Evolutionary conservation across 2,113 vertebrate genomes (phyloP).

Genomic region (Falcunculus frontatus): DNA sequence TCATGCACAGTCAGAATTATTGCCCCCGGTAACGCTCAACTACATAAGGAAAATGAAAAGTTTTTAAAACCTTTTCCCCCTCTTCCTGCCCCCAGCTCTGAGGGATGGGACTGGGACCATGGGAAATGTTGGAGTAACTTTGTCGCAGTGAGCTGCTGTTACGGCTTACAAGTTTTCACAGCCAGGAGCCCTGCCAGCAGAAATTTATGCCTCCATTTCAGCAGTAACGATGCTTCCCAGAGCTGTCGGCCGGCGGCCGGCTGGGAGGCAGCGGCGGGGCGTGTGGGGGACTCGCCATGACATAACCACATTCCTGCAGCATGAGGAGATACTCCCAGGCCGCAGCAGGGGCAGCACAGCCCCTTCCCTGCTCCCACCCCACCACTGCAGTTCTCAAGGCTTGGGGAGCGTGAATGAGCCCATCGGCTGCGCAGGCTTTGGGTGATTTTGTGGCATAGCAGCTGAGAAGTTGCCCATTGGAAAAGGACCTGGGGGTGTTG

Average conservation of each 20-base stretch:
- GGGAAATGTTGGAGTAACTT: background rate
- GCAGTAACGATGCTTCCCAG: background rate
- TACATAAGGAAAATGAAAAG: background rate
- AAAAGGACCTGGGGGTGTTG: background rate
- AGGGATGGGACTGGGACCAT: background rate
- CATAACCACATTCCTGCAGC: constrained; percentile 47
- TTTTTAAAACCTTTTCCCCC: background rate
- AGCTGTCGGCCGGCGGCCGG: background rate
- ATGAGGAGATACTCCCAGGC: constrained; percentile 49
- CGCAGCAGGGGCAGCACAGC: constrained; percentile 19
- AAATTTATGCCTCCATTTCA: background rate
- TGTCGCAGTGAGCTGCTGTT: background rate
- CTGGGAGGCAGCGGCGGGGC: constrained; percentile 46
- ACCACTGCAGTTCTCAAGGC: background rate
- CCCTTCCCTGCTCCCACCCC: constrained; percentile 1
- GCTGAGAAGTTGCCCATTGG: background rate
- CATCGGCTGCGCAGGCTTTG: fast-evolving
- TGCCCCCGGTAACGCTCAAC: background rate
- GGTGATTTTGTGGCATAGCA: background rate
- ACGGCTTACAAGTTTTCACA: background rate
- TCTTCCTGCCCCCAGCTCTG: background rate
- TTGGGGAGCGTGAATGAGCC: background rate
- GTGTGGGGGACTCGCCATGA: constrained; percentile 52
- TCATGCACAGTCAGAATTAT: background rate
- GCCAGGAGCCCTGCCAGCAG: constrained; percentile 14